Base-by-base conservation (phyloP, 1,140 invertebrate genomes). In the Oedothorax gibbosus region DNA sequence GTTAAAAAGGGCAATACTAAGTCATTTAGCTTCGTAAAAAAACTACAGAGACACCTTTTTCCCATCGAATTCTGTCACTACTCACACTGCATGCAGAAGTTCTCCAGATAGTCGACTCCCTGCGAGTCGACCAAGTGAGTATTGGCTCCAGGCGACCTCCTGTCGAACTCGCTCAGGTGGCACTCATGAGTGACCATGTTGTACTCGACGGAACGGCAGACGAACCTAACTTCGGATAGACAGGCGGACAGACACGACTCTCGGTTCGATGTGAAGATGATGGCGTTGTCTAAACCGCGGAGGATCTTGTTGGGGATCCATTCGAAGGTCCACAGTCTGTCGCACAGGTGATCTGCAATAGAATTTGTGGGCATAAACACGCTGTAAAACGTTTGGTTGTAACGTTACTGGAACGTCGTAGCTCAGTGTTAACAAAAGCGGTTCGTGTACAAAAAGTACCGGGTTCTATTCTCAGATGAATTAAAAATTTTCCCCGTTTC, bases 51-150 rank as follows among this genome's bases (percentile, higher is more conserved):
- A 35, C 35, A 35, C 2, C 35, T 35, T 35, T 35, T 35, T 35
- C 35, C 35, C 1, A 35, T 35, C 35, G 35, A 35, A 35, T 35
- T 35, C 35, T 5, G 2, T n/a, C 10, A 64, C 11, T n/a, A 86
- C 87, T 86, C 71, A 87, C 88, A 72, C 69, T 86, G 95, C 85
- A 98, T 90, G 88, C 96, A 98, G 20, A 97, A 91, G 91, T 98
- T 98, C 91, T 98, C 96, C 89, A 98, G 97, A 88, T 98, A 98
- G 89, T 98, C 96, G 3, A 97, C 95, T 49, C 96, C 96, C 87
- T 95, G 95, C 2, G 95, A 95, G 87, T 98, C 96, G 0, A 96
- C 94, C 79, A 98, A 93, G 88, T 96, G 95, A 15, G 88, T 86
- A 14, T 81, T 68, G 7, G 88, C 95, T 0, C 94, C 95, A 0